phyloP scores from a whole-genome alignment of 1,140 invertebrate genomes.

The Zaprionus nigranus region DNA sequence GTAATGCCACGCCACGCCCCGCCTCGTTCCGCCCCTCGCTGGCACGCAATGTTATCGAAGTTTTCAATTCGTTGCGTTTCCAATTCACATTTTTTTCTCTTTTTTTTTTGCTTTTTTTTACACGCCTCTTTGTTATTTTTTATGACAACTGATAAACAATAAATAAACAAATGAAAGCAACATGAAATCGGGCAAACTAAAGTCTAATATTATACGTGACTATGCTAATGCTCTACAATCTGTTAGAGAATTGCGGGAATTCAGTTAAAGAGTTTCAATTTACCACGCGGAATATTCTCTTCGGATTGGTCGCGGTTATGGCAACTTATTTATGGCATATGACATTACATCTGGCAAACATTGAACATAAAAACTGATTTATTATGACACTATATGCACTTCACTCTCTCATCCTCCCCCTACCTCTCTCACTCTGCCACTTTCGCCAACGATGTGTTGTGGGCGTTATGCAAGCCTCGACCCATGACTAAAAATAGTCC shows the following conservation, averaged over 20 bases:
- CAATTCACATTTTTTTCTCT: constrained; percentile 9
- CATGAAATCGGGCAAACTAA: background rate
- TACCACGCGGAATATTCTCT: background rate
- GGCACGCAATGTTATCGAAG: constrained; percentile 46
- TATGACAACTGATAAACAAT: background rate
- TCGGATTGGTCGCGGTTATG: background rate
- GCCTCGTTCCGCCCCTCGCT: background rate
- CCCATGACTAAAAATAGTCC: constrained; percentile 27
- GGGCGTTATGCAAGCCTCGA: constrained; percentile 20
- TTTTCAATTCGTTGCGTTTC: constrained; percentile 54
- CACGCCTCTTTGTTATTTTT: background rate
- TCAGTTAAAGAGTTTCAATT: background rate
- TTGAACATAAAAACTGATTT: constrained; percentile 45
- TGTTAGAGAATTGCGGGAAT: background rate
- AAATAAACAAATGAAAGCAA: constrained; percentile 1
- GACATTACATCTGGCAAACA: constrained; percentile 15
- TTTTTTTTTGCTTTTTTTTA: background rate
- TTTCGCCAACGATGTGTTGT: background rate
- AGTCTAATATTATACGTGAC: background rate
- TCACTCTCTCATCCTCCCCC: background rate
- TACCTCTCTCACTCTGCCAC: background rate
- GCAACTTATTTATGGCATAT: constrained; percentile 28
- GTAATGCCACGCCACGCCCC: background rate
- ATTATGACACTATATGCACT: constrained; percentile 39
- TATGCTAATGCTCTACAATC: background rate